Base-by-base conservation (phyloP, 2,888 invertebrate species). In the Chloroclystis v-ata region DNA sequence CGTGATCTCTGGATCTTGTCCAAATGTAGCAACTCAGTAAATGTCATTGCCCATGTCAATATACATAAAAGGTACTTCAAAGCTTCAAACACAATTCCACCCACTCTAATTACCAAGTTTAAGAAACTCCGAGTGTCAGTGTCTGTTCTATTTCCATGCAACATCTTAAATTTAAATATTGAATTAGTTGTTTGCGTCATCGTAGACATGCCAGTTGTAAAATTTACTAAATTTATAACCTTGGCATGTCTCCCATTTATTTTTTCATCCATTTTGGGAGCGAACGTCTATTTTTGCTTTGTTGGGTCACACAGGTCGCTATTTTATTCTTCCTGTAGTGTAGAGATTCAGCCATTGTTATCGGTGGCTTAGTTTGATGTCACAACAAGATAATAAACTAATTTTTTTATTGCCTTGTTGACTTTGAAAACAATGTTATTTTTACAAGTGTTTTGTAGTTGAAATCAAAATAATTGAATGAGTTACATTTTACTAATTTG, bases 321-420 rank as follows among this genome's bases (percentile, higher is more conserved):
- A 20, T 11, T 20, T 16, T 24, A n/a, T 35, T 7, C 35, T 10
- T 24, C 35, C 20, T n/a, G 11, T 16, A 16, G 10, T 24, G 20
- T 24, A 35, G 20, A 16, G 10, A 16, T 20, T 10, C n/a, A 39
- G 10, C 20, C 20, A 24, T 35, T 35, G 35, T 35, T 6, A 20
- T 35, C 4, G 1, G 20, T 35, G 35, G 11, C 3, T 10, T 35
- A 35, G 16, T 35, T 35, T 7, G 38, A 28, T 28, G 13, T 40
- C 39, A 40, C 39, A 39, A 39, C 29, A 40, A 1, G 20, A 9
- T 39, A 28, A 20, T 29, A 39, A 38, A 39, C 39, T 16, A 28
- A 12, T 20, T 14, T 38, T 40, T 29, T 29, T 24, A 40, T 30
- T n/a, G 30, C 24, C 9, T 40, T 29, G 40, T 40, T 39, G 28